Percentiles rank a stretch among this genome's conserved stretches.
These are phyloP conservation scores for Orthosia gracilis DNA, from an alignment of 2,888 invertebrate species.

Conservation along the genomic window DNA sequence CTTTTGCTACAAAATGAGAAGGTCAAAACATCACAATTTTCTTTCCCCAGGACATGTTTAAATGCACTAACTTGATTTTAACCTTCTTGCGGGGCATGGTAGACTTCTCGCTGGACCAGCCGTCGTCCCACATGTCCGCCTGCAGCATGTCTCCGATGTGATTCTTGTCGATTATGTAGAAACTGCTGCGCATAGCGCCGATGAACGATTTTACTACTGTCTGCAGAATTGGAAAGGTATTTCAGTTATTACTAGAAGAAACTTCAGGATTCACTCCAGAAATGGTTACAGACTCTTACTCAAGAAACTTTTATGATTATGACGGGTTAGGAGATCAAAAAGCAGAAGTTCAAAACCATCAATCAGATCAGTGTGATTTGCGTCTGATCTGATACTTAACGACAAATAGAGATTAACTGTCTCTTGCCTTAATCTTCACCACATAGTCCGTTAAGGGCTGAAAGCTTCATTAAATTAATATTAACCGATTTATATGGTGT, in stretches of 20 bases:
- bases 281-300: background rate
- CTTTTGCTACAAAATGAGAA: background rate
- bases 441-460: background rate
- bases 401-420: too few relatives aligned
- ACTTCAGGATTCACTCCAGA: background rate
- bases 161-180: conserved; percentile 90
- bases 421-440: too few relatives aligned
- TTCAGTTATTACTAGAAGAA: background rate
- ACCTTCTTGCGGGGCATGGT: conserved; percentile 88
- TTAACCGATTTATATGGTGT: background rate
- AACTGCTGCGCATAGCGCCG: conserved; percentile 90
- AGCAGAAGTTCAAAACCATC: too few relatives aligned
- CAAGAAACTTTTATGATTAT: too few relatives aligned
- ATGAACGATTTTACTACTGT: conserved; percentile 91
- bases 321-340: too few relatives aligned
- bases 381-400: too few relatives aligned
- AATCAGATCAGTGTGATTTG: too few relatives aligned
- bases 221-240: conserved; percentile 70
- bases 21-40: background rate
- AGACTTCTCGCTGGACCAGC: conserved; percentile 82
- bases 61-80: conserved; percentile 84
- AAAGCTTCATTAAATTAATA: background rate
- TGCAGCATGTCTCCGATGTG: conserved; percentile 80
- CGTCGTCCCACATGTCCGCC: conserved; percentile 92
- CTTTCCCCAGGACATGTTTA: too few relatives aligned